phyloP scores from a whole-genome alignment of 2,797 vertebrate genomes.

The Danio albolineatus region DNA sequence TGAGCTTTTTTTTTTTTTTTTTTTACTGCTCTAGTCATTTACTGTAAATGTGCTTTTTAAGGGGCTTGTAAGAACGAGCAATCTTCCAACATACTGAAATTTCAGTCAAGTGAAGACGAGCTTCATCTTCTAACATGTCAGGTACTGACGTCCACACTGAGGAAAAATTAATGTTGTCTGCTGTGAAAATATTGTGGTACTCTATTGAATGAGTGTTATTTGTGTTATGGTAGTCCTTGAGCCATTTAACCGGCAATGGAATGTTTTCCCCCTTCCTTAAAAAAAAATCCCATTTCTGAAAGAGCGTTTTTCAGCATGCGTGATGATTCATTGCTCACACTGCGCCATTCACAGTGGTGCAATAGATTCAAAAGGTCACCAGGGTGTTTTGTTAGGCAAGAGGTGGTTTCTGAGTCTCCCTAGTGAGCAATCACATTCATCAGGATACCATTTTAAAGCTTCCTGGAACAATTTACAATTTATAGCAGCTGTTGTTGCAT shows the following conservation, averaged over 20 bases:
- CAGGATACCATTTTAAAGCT: slow-evolving; percentile 39
- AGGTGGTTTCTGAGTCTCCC: slow-evolving; percentile 24
- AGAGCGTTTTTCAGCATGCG: slow-evolving; percentile 14
- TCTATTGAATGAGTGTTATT: slow-evolving; percentile 24
- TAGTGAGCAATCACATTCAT: slow-evolving; percentile 31
- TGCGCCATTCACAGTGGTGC: not conserved
- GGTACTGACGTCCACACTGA: not conserved
- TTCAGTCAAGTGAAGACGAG: slow-evolving; percentile 1
- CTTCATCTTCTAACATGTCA: not conserved
- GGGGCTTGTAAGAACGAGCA: slow-evolving; percentile 5
- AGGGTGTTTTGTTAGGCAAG: slow-evolving; percentile 37
- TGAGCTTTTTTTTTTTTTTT: too few relatives aligned
- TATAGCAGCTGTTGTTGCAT: slow-evolving; percentile 18
- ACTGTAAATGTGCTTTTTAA: slow-evolving; percentile 1
- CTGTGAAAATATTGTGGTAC: slow-evolving; percentile 20
- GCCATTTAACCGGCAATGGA: slow-evolving; percentile 2
- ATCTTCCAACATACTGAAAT: slow-evolving; percentile 26
- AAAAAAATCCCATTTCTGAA: slow-evolving; percentile 32
- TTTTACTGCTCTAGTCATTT: slow-evolving; percentile 21
- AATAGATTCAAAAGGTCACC: slow-evolving; percentile 32
- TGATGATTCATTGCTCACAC: slow-evolving; percentile 32
- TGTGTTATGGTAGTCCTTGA: slow-evolving; percentile 36
- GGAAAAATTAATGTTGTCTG: slow-evolving; percentile 6
- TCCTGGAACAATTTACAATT: slow-evolving; percentile 44
- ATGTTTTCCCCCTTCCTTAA: not conserved